Percentiles rank a stretch among this genome's conserved stretches.
Evolutionary conservation across 2,113 vertebrate species (phyloP).

Genomic region (Crotalus viridis): DNA sequence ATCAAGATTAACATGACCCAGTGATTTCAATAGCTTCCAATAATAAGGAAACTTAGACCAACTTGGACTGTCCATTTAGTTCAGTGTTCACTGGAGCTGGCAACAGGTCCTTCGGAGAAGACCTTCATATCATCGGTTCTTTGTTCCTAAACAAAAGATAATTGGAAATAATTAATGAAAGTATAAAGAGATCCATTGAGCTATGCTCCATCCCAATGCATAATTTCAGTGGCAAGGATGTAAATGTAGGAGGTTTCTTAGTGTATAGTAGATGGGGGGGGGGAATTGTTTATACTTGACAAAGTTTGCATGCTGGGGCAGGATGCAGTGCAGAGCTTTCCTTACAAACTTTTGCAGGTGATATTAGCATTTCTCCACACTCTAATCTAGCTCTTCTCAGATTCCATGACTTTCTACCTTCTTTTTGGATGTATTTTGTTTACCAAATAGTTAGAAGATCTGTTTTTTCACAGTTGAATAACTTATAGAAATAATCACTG

Average conservation of each 20-base stretch:
- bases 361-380: not conserved
- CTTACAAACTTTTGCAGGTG: not conserved
- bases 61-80: not conserved
- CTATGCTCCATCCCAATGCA: not conserved
- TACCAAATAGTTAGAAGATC: not conserved
- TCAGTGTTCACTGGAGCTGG: not conserved
- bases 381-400: not conserved
- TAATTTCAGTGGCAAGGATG: not conserved
- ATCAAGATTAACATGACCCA: not conserved
- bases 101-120: not conserved
- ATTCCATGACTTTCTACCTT: not conserved
- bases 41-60: not conserved
- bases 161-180: not conserved
- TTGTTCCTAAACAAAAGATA: not conserved
- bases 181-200: not conserved
- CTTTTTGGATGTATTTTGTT: not conserved
- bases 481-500: not conserved
- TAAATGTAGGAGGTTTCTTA: not conserved
- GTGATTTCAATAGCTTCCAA: not conserved
- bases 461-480: not conserved
- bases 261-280: no score
- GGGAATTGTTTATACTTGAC: not conserved
- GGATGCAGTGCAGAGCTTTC: not conserved
- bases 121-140: not conserved
- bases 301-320: not conserved